phyloP scores from a whole-genome alignment of 2,113 vertebrate species.

The rabbit (Oryctolagus cuniculus) region mOryCun1.1 NC_091440.1:129401001-129401500 shows the following conservation, averaged over 20 bases:
- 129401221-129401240: neutral
- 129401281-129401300: neutral
- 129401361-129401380: conserved; percentile 39
- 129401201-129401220: neutral
- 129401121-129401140: neutral
- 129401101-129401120: conserved; percentile 32
- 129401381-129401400: conserved; percentile 29
- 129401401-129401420: conserved; percentile 38
- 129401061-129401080: neutral
- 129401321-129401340: conserved; percentile 21
- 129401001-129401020: conserved; percentile 2
- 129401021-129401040: conserved; percentile 38
- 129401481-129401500: neutral
- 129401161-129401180: neutral
- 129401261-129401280: neutral
- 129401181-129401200: neutral
- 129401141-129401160: conserved; percentile 5
- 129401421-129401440: neutral
- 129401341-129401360: neutral
- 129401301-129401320: neutral
- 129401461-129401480: neutral
- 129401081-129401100: conserved; percentile 29
- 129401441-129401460: neutral
- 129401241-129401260: neutral
- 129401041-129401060: conserved; percentile 43